Percentiles rank a stretch among this genome's conserved stretches.
These are phyloP conservation scores for Phrynocephalus guinanensis DNA, from an alignment of 2,797 vertebrate genomes.

Conservation along the genomic window DNA sequence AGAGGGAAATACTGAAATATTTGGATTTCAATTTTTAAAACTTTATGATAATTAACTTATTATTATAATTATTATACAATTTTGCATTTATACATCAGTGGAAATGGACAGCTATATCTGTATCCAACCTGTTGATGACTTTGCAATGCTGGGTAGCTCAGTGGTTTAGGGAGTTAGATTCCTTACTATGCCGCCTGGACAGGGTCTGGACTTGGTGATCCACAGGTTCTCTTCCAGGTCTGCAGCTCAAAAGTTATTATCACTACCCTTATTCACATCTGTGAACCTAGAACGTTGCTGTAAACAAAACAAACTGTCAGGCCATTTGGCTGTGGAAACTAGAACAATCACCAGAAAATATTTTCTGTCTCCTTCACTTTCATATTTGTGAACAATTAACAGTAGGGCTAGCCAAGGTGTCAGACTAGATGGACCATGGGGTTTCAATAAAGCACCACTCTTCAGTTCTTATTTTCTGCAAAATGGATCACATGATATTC, in stretches of 20 bases:
- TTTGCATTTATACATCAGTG: neutral
- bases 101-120: neutral
- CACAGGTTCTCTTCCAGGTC: too few species aligned
- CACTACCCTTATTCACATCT: neutral
- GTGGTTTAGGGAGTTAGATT: too few species aligned
- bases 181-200: too few species aligned
- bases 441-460: neutral
- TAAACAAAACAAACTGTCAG: neutral
- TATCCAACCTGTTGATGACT: neutral
- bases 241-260: too few species aligned
- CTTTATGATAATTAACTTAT: neutral
- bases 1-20: neutral
- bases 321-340: neutral
- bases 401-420: neutral
- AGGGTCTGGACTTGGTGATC: too few species aligned
- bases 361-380: neutral
- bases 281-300: neutral
- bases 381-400: neutral
- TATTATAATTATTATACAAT: neutral
- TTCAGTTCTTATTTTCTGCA: neutral
- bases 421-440: neutral
- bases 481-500: neutral
- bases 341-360: neutral
- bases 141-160: neutral
- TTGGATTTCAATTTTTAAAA: neutral